Percentiles rank a stretch among this genome's conserved stretches.
Conservation (phyloP, 2,888 invertebrate species). For the Diaperis boleti region DNA sequence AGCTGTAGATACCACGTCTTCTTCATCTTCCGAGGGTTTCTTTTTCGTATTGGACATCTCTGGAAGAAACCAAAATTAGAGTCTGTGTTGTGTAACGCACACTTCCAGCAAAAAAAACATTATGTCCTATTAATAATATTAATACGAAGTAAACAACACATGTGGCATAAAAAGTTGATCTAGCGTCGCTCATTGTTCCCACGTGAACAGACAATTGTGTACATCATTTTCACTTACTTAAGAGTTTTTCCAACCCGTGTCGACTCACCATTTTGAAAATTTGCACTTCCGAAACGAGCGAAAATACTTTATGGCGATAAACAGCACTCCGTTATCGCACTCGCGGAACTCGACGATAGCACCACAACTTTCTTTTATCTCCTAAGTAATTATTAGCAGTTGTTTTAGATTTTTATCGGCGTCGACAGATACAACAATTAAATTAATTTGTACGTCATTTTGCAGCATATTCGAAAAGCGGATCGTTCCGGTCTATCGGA, state of each 20-base stretch:
- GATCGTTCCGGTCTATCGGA: too few species aligned
- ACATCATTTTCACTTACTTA: conserved; percentile 16
- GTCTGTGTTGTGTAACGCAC: conserved; percentile 11
- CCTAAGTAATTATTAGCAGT: neutral
- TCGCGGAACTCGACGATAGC: neutral
- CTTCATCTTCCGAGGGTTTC: conserved; percentile 62
- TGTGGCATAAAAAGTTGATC: conserved; percentile 12
- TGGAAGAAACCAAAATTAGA: conserved; percentile 46
- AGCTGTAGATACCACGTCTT: conserved; percentile 75
- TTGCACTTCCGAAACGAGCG: neutral
- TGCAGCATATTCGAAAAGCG: too few species aligned
- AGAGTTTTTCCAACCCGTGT: conserved; percentile 26
- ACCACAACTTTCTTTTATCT: conserved; percentile 7
- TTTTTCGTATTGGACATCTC: conserved; percentile 52
- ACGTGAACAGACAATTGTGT: conserved; percentile 29
- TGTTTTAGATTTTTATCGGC: conserved; percentile 2
- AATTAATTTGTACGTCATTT: conserved; percentile 1
- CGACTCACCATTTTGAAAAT: conserved; percentile 26
- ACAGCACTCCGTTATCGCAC: conserved; percentile 1
- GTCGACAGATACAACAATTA: neutral
- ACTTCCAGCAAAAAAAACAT: conserved; percentile 9
- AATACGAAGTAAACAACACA: conserved; percentile 36
- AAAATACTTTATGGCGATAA: conserved; percentile 10
- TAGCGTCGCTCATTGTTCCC: conserved; percentile 28
- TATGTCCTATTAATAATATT: conserved; percentile 32